Base-by-base conservation (phyloP, 2,797 vertebrate species). In the Muraenolepis orangiensis region DNA sequence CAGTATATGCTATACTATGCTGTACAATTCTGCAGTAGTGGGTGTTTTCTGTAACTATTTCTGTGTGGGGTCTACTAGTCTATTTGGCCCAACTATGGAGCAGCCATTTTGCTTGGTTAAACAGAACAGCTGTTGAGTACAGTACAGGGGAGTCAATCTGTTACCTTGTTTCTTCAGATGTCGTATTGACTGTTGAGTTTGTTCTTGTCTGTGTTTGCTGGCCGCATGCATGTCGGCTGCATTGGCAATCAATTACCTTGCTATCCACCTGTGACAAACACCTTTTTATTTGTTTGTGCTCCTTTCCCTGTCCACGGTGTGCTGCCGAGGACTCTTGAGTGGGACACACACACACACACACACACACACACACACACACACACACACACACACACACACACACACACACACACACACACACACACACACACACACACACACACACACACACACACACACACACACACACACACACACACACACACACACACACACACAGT, bases 1-100 rank as follows among this genome's bases (percentile, higher is more conserved):
- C 8, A n/a, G 20, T 7, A 23, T 6, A 57, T 23, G 18, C 51
- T 57, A 18, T 46, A 18, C 42, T 6, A 57, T 23, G 18, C 30
- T 36, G 0, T 4, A 28, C 67, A 72, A 71, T 69, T 46, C 64
- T 73, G 73, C 77, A 71, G 64, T 31, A 23, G 57, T 18, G 66
- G 51, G 40, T 14, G 40, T 42, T 51, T 16, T 51, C 42, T 12
- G 42, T 51, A 51, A 78, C 74, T 76, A 69, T 69, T 2, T 31
- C 13, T 34, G 68, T 67, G 68, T n/a, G 32, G 31, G 14, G 32
- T 26, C 13, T 26, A 8, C 13, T 26, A 8, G 38, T 26, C 4
- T 26, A 29, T 38, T 42, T 28, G n/a, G 32, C 13, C 23, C 34
- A 71, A 28, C 32, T 42, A 42, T 28, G 7, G 2, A 16, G 67